Evolutionary conservation across 1,140 invertebrate genomes (phyloP), one percentile per base, ranked within the genome.

Genomic region (Ditylenchus dipsaci): DNA sequence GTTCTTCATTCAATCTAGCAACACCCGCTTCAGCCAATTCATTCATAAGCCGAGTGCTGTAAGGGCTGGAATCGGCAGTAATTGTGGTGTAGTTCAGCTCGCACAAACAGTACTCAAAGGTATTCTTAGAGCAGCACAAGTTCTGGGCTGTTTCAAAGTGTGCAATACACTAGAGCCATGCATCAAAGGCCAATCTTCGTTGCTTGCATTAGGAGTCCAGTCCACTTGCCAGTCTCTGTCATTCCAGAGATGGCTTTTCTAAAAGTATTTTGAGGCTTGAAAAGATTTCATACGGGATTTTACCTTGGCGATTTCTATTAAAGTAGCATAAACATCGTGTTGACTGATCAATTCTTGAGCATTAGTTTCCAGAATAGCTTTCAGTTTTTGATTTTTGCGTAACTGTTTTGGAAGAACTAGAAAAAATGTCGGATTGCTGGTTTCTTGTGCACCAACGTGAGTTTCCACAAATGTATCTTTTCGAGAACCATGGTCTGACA

Each of bases 401-500:
- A 73, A 47, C 15, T 27, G 11, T 27, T 69, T 29, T 38, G 72
- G 72, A 5, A 73, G 11, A 0, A 58, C 23, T 3, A 73, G 11
- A 11, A 65, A 19, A 5, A 73, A 30, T 30, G 49, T 15, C 0
- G 72, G 72, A 63, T 73, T 73, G 42, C 74, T 73, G n/a, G 69
- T 66, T 70, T 73, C 72, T 17, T 42, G 17, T 58, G 43, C 72
- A 7, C 72, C 72, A 15, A 63, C 33, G 13, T 71, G 13, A n/a
- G 71, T 72, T 33, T 64, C 17, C 1, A 45, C 15, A 13, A 73
- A 19, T 15, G 33, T 29, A 8, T 63, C 67, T 23, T 65, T 47
- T n/a, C 72, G 45, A 38, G 19, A 19, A 9, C 72, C 72, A 38
- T 73, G 72, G 45, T 73, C 72, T 1, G 26, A 64, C 72, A 75